Evolutionary conservation across 1,140 invertebrate genomes (phyloP), one percentile per base, ranked within the genome.

Genomic region (Chlorops oryzae): DNA sequence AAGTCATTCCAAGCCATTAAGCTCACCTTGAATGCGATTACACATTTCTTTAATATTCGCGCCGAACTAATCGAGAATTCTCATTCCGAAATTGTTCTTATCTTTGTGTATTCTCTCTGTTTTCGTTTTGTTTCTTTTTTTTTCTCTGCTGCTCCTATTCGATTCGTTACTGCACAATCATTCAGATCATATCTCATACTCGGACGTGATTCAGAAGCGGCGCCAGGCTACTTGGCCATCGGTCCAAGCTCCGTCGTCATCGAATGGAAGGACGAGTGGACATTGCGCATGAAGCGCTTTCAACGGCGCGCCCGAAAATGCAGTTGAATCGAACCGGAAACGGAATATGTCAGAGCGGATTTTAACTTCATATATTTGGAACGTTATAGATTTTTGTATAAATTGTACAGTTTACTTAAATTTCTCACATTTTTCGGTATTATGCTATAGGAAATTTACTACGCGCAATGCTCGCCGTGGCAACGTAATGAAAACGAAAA

Each of bases 191-290:
- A 94, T 76, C 78, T 94, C 69, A 90, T 94, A 67, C 80, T 94
- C 71, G 91, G 91, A 60, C 84, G 81, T 68, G 87, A 90, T 71
- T 82, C 84, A 65, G 80, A 80, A 61, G 82, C 84, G 45, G 78
- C 80, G 55, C 78, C 80, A 50, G 78, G 82, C 54, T 83, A 84
- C 40, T 69, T 95, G 54, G 84, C 87, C 50, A 85, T 92, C 25
- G 90, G 91, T 58, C 82, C 88, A 52, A 82, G 85, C 54, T 92
- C 90, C 38, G 86, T 95, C 53, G 86, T 94, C 54, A 85, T 95
- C 61, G 90, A 92, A 62, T 94, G 91, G 90, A 87, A 87, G 66
- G 88, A 94, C 68, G 90, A 95, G 71, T 96, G 91, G 90, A 87
- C 90, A 63, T 78, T 88, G 63, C 84, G 92, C 73, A 90, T 96